Evolutionary conservation across 1,140 invertebrate species (phyloP).

Genomic region (Ostrea denselamellosa): DNA sequence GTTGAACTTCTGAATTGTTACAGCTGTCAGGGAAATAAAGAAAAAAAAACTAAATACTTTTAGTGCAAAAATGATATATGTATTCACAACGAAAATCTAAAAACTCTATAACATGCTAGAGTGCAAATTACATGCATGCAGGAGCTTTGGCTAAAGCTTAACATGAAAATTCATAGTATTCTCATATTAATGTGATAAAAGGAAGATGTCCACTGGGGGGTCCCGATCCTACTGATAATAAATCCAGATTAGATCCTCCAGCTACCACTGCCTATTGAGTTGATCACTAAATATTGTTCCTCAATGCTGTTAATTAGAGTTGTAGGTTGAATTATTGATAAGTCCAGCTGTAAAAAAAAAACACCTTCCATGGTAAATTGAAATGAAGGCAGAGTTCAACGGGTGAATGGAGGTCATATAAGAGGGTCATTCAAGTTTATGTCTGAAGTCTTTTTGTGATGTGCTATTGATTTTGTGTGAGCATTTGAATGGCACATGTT

Average conservation of each 20-base stretch:
- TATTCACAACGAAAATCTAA: not conserved
- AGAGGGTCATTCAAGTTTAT: not conserved
- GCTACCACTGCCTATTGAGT: not conserved
- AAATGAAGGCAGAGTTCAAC: conserved; percentile 1
- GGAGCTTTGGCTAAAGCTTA: not conserved
- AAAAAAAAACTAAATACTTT: not conserved
- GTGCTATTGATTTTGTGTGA: not conserved
- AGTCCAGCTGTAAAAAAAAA: not conserved
- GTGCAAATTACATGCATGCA: not conserved
- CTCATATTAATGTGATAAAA: not conserved
- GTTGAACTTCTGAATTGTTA: not conserved
- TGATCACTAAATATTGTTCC: not conserved
- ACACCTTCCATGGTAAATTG: not conserved
- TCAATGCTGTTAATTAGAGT: conserved; percentile 4
- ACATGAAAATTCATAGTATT: not conserved
- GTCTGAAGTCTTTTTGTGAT: not conserved
- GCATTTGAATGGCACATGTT: not conserved
- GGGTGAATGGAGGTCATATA: not conserved
- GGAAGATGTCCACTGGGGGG: not conserved
- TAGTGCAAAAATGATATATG: conserved; percentile 9
- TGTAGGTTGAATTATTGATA: conserved; percentile 15
- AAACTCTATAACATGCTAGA: not conserved
- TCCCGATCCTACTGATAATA: not conserved
- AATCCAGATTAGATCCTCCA: not conserved
- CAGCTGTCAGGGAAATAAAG: not conserved